phyloP scores from a whole-genome alignment of 2,797 vertebrate species.

The Champsocephalus esox region DNA sequence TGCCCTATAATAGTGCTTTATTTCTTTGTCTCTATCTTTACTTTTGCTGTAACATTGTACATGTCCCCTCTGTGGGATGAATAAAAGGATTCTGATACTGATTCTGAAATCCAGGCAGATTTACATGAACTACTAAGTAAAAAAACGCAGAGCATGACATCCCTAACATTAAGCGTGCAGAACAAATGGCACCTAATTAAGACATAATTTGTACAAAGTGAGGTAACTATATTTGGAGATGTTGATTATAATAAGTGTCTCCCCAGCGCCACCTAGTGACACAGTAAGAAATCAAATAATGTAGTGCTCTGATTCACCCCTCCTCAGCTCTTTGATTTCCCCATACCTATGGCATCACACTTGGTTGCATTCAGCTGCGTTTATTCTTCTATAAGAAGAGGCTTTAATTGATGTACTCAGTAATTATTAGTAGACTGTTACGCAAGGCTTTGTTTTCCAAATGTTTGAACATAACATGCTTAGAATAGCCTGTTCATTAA shows the following conservation, averaged over 20 bases:
- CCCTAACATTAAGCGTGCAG: conserved; percentile 25
- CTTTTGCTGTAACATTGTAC: too few relatives aligned
- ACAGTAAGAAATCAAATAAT: background rate
- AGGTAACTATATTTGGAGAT: background rate
- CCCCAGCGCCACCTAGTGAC: conserved; percentile 67
- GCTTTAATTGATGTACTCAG: background rate
- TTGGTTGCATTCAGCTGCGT: background rate
- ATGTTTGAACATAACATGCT: background rate
- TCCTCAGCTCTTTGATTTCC: conserved; percentile 8
- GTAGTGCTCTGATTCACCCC: conserved; percentile 5
- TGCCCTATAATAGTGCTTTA: too few relatives aligned
- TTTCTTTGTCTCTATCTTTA: too few relatives aligned
- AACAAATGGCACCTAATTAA: conserved; percentile 52
- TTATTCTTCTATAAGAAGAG: background rate
- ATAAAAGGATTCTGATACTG: background rate
- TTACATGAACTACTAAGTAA: background rate
- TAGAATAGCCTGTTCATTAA: background rate
- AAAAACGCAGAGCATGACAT: conserved; percentile 31
- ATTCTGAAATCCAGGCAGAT: background rate
- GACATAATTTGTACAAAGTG: conserved; percentile 20
- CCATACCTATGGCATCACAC: conserved; percentile 9
- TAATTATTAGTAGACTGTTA: background rate
- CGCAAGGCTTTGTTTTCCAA: background rate
- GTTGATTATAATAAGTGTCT: conserved; percentile 4
- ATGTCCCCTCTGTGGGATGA: too few relatives aligned